Evolutionary conservation across 2,797 vertebrate species (phyloP), one percentile per base, ranked within the genome.

Genomic region (Takifugu ocellatus): DNA sequence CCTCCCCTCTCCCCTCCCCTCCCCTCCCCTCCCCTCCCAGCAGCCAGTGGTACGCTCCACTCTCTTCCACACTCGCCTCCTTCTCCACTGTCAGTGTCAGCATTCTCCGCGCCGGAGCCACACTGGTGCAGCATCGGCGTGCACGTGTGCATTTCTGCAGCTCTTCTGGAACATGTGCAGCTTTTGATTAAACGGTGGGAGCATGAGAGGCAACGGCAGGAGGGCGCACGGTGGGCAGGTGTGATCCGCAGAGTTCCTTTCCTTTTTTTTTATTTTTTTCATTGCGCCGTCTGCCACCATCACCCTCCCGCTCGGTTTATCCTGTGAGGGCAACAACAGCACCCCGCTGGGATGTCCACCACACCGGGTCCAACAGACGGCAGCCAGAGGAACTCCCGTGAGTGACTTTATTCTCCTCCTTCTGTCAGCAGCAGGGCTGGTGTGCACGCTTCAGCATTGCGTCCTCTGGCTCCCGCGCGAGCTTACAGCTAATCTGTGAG

Each of bases 301-400:
- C 31, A 57, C 57, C 56, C 51, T 66, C 54, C 54, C 46, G 21
- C 77, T 77, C 59, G 81, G 63, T 67, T 7, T 68, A 48, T 74
- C 62, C 54, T 29, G 68, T 63, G 58, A 25, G 21, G 17, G 17
- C n/a, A 25, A 48, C n/a, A 3, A 67, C 44, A 75, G 29, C 78
- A 60, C 59, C 75, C 78, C 56, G 74, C 78, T 60, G 73, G 82
- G 81, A 89, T 89, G 88, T 87, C 86, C 66, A 85, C 83, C 54
- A 75, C 83, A 3, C 75, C 84, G 42, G 78, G 65, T 61, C 53
- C 81, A 48, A 76, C 78, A 63, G 85, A 89, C 39, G 75, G 77
- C 59, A 89, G 81, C 77, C 86, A 87, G 56, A 84, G 79, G 78
- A 87, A 85, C 84, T 88, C 88, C 53, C 71, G 88, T 89, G 68